Percentiles rank a stretch among this genome's conserved stretches.
phyloP scores from a whole-genome alignment of 2,888 invertebrate genomes.

The Coremacera marginata region DNA sequence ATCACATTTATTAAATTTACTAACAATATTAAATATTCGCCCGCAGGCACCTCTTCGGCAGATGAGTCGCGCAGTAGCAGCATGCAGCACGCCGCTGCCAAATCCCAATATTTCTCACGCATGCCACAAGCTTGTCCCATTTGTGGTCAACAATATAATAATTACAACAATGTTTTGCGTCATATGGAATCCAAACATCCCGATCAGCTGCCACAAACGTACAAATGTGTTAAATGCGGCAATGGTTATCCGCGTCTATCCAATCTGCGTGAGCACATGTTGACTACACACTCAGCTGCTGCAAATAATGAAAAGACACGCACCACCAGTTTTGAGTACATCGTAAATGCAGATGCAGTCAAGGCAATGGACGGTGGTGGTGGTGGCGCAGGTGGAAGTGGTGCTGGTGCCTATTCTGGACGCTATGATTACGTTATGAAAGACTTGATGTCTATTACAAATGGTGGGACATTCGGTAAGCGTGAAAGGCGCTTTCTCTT shows the following conservation, averaged over 20 bases:
- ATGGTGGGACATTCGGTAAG: conserved; percentile 66
- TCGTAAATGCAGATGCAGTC: conserved; percentile 66
- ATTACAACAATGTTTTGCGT: conserved; percentile 68
- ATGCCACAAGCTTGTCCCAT: conserved; percentile 69
- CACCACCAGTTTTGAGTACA: conserved; percentile 65
- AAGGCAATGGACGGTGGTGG: conserved; percentile 57
- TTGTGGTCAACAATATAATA: conserved; percentile 69
- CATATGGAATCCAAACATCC: conserved; percentile 70
- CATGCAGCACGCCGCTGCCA: conserved; percentile 26
- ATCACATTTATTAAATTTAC: too few relatives aligned
- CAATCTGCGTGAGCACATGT: conserved; percentile 68
- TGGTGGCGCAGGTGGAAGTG: conserved; percentile 41
- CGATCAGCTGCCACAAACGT: conserved; percentile 68
- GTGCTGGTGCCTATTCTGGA: conserved; percentile 61
- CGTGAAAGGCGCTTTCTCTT: neutral
- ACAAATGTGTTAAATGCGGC: conserved; percentile 67
- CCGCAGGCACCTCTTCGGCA: conserved; percentile 55
- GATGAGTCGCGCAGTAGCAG: conserved; percentile 59
- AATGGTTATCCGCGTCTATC: conserved; percentile 68
- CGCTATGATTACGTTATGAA: conserved; percentile 69
- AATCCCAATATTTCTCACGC: conserved; percentile 65
- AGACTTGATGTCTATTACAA: conserved; percentile 67
- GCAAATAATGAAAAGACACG: conserved; percentile 56
- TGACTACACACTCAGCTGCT: conserved; percentile 62
- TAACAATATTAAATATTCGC: neutral